These are phyloP conservation scores for Ciconia stormi DNA, from an alignment of 2,113 vertebrate genomes.

Conservation along the genomic window DNA sequence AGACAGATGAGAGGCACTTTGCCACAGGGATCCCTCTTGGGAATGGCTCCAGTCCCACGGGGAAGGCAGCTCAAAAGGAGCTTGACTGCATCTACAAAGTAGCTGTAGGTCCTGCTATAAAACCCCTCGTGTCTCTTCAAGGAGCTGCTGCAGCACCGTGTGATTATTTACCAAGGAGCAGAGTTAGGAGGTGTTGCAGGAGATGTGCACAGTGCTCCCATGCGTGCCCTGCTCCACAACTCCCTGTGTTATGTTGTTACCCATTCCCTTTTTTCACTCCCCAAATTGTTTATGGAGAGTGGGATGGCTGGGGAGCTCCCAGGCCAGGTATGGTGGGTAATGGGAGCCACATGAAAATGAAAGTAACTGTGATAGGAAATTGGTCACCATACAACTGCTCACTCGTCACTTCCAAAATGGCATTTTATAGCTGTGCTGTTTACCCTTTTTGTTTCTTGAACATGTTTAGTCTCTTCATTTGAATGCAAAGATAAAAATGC, in stretches of 20 bases:
- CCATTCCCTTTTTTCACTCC: not conserved
- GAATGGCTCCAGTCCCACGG: not conserved
- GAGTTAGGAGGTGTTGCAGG: not conserved
- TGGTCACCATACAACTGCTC: not conserved
- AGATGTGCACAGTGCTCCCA: not conserved
- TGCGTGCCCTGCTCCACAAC: not conserved
- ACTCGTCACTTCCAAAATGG: not conserved
- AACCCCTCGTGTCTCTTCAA: not conserved
- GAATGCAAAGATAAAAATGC: not conserved
- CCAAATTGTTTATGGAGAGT: not conserved
- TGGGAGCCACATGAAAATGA: not conserved
- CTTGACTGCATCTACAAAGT: not conserved
- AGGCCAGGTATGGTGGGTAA: not conserved
- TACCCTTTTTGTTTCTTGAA: not conserved
- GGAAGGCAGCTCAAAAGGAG: not conserved
- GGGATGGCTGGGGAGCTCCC: not conserved
- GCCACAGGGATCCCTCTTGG: not conserved
- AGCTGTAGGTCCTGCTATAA: not conserved
- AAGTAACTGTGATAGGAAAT: not conserved
- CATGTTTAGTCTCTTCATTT: not conserved
- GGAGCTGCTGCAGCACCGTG: not conserved
- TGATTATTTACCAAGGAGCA: not conserved
- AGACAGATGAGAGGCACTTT: not conserved
- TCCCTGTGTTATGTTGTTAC: not conserved
- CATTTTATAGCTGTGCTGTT: not conserved